Evolutionary conservation across 2,888 invertebrate genomes (phyloP), one percentile per base, ranked within the genome.

Genomic region (Pammene fasciana): DNA sequence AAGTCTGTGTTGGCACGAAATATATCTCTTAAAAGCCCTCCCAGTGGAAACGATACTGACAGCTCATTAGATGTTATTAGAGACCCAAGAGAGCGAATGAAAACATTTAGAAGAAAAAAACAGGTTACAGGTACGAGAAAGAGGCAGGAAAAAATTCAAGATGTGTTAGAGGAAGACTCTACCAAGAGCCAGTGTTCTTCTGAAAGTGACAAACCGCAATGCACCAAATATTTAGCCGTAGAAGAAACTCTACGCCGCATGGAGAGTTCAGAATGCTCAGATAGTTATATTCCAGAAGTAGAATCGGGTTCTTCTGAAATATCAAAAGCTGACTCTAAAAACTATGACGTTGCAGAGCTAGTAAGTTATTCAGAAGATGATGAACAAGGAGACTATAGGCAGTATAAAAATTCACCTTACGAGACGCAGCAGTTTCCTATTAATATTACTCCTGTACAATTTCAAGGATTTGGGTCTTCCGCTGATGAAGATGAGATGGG

Each of bases 41-140:
- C 95, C 0, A 96, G 95, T 79, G 96, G 95, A 68, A 96, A 96
- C 75, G 96, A 96, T 73, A 96, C 96, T 0, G 96, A 96, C 72
- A 96, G 96, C 78, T 96, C 95, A 0, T 81, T 94, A 71, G 94
- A 94, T 79, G 92, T 94, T 36, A 94, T 95, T 70, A 94, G 95
- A 77, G 95, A 95, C 81, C 94, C 95, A 0, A 94, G 95, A 76
- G 93, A 95, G 75, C 87, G 95, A 54, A 94, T 93, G 87, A 94
- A 95, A 65, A 95, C 95, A 0, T 95, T 95, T 79, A 93, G 96
- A 67, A 93, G 95, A 68, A 94, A 95, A 77, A 94, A 95, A 61
- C 95, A 95, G 82, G 89, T 94, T 0, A 93, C 93, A 4, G 93
- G 94, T 73, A 91, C 94, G 67, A 90, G 94, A 50, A 94, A 93